Evolutionary conservation across 1,140 invertebrate genomes (phyloP).

Genomic region (Tetragonula clypearis): DNA sequence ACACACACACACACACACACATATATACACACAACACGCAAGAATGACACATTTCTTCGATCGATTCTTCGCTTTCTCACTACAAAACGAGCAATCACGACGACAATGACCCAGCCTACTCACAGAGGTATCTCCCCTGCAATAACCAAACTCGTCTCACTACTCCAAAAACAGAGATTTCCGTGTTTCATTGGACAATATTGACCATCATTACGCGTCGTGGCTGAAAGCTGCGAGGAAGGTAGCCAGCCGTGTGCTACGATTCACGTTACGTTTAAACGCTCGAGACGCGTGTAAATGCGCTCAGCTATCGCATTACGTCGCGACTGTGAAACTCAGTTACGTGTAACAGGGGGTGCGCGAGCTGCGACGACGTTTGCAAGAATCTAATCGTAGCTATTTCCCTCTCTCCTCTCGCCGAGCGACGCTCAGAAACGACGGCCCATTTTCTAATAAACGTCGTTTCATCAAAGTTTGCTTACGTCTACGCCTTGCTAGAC

Average conservation of each 20-base stretch:
- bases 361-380: background rate
- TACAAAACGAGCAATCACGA: background rate
- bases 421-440: background rate
- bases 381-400: background rate
- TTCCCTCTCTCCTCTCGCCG: background rate
- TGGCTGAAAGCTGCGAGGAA: background rate
- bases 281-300: constrained; percentile 14
- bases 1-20: no score
- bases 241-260: background rate
- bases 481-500: background rate
- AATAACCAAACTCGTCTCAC: background rate
- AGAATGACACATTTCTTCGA: background rate
- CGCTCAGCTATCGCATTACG: constrained; percentile 4
- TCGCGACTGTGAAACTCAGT: background rate
- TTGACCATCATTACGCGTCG: background rate
- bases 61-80: background rate
- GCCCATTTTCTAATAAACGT: constrained; percentile 31
- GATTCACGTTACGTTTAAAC: constrained; percentile 15
- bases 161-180: background rate
- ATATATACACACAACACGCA: background rate
- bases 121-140: background rate
- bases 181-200: background rate
- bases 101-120: background rate
- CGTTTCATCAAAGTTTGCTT: constrained; percentile 6
- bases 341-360: constrained; percentile 5